Percentiles rank a stretch among this genome's conserved stretches.
phyloP scores from a whole-genome alignment of 2,113 vertebrate genomes.

The Macquaria ambigua region DNA sequence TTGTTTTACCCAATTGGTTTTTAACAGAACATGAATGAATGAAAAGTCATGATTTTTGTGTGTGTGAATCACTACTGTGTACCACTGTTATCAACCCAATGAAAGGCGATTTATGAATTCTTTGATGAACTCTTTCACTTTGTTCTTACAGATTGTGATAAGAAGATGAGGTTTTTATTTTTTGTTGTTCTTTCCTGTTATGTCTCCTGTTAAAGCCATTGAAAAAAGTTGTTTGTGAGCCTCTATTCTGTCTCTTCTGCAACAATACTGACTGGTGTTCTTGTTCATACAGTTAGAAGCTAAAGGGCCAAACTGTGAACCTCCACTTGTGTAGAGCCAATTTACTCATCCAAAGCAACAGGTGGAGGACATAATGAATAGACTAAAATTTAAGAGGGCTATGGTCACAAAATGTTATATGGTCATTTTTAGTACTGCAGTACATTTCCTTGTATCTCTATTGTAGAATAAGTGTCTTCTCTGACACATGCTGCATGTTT shows the following conservation, averaged over 20 bases:
- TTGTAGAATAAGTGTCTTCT: not conserved
- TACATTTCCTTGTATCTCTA: not conserved
- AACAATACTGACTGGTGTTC: not conserved
- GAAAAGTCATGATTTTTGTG: constrained; percentile 15
- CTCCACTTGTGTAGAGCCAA: not conserved
- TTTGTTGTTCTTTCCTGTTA: constrained; percentile 25
- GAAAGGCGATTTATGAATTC: constrained; percentile 28
- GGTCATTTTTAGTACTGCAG: no score
- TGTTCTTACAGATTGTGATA: constrained; percentile 45
- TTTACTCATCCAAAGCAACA: not conserved
- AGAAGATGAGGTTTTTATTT: constrained; percentile 24
- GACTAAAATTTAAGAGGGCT: not conserved
- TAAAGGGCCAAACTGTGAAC: not conserved
- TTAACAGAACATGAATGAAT: constrained; percentile 36
- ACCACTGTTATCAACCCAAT: not conserved
- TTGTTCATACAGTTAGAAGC: not conserved
- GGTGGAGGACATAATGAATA: not conserved
- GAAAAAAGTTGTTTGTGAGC: constrained; percentile 28
- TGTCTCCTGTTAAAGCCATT: constrained; percentile 59
- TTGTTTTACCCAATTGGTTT: constrained; percentile 16
- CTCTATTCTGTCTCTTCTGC: not conserved
- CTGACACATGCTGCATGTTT: not conserved
- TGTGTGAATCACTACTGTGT: constrained; percentile 39
- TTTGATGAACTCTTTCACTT: constrained; percentile 42
- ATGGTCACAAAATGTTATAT: not conserved